Conservation (phyloP, 2,888 invertebrate genomes). For the Gandaritis pyraliata region DNA sequence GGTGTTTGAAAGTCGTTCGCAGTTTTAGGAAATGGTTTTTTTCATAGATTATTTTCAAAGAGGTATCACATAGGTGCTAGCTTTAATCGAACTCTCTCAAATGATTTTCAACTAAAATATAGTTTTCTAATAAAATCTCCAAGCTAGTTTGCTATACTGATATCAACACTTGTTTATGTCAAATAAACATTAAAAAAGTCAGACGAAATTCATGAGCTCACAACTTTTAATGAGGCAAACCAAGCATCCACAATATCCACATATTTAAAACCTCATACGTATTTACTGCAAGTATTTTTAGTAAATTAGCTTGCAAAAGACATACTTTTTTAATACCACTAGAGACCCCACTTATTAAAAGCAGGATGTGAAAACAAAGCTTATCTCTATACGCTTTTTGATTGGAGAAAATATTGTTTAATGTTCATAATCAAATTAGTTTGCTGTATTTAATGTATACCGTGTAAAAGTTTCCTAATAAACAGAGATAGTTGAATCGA, state of each 20-base stretch:
- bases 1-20: not conserved
- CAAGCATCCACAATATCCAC: not conserved
- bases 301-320: not conserved
- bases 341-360: too few species aligned
- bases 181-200: not conserved
- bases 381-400: too few species aligned
- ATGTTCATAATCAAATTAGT: not conserved
- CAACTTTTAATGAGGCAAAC: constrained; percentile 6
- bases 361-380: too few species aligned
- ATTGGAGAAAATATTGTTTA: too few species aligned
- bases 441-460: not conserved
- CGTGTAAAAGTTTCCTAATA: constrained; percentile 8
- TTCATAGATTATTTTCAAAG: not conserved
- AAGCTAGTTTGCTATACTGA: too few species aligned
- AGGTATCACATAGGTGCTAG: not conserved
- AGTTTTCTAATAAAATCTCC: too few species aligned
- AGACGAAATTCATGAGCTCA: not conserved
- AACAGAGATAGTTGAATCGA: constrained; percentile 7
- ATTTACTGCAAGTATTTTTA: not conserved
- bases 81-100: too few species aligned
- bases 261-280: not conserved
- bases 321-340: not conserved
- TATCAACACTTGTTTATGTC: not conserved
- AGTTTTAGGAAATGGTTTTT: constrained; percentile 1
- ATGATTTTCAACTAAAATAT: too few species aligned